phyloP scores from a whole-genome alignment of 2,113 vertebrate species.

The Cynopterus brachyotis region DNA sequence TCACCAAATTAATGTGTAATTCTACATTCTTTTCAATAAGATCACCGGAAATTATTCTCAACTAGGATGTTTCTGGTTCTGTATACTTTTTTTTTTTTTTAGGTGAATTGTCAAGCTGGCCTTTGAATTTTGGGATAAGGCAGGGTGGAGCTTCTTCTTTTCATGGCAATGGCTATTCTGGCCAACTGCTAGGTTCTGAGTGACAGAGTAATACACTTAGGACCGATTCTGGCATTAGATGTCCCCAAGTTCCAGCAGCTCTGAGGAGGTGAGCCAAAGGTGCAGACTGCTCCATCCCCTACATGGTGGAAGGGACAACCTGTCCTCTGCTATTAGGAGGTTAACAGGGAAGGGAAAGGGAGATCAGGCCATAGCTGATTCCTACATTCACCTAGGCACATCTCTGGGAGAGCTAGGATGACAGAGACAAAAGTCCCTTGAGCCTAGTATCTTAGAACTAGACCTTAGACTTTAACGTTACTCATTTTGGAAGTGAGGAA shows the following conservation, averaged over 20 bases:
- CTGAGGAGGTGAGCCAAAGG: neutral
- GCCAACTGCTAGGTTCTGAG: neutral
- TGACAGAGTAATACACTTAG: neutral
- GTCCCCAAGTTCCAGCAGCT: neutral
- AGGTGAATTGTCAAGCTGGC: neutral
- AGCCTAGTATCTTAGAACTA: neutral
- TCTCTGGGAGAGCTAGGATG: neutral
- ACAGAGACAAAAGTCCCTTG: neutral
- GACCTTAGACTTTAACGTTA: neutral
- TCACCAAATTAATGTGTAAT: neutral
- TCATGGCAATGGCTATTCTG: neutral
- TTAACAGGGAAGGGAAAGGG: neutral
- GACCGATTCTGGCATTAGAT: neutral
- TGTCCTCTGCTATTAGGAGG: neutral
- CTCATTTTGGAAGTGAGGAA: neutral
- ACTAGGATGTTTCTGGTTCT: neutral
- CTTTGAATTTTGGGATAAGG: neutral
- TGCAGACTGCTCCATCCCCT: neutral
- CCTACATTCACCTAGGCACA: neutral
- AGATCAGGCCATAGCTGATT: neutral
- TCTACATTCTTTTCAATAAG: neutral
- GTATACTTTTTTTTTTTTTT: neutral
- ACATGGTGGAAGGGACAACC: neutral
- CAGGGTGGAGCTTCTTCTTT: neutral
- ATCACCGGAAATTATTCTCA: neutral